These are phyloP conservation scores for Nymphalis io DNA, from an alignment of 1,140 invertebrate genomes.

Conservation along the genomic window DNA sequence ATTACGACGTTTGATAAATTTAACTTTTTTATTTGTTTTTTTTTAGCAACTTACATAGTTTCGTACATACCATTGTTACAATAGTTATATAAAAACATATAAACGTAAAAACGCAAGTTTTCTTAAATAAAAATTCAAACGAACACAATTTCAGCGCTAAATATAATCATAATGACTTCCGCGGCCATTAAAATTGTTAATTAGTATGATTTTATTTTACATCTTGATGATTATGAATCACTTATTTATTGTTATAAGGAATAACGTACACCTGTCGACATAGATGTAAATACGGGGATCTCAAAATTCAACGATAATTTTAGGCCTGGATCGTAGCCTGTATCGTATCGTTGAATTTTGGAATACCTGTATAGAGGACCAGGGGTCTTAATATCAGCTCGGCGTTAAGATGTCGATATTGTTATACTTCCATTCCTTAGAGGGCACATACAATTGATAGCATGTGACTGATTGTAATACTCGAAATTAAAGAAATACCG, in stretches of 20 bases:
- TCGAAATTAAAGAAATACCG: too few relatives aligned
- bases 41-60: not conserved
- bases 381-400: too few relatives aligned
- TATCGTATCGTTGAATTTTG: too few relatives aligned
- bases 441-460: too few relatives aligned
- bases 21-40: not conserved
- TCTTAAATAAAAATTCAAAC: slow-evolving; percentile 15
- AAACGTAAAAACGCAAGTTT: not conserved
- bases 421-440: too few relatives aligned
- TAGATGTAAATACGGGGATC: not conserved
- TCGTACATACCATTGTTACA: too few relatives aligned
- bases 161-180: slow-evolving; percentile 26
- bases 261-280: not conserved
- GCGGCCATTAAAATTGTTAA: slow-evolving; percentile 12
- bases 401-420: too few relatives aligned
- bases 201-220: slow-evolving; percentile 6
- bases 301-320: too few relatives aligned
- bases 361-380: too few relatives aligned
- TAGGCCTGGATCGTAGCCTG: too few relatives aligned
- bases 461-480: too few relatives aligned
- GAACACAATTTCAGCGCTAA: slow-evolving; percentile 12
- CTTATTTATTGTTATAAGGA: slow-evolving; percentile 1
- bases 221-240: slow-evolving; percentile 4
- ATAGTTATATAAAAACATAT: not conserved
- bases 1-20: too few relatives aligned